These are phyloP conservation scores for Chelon labrosus DNA, from an alignment of 2,797 vertebrate species.

Conservation along the genomic window DNA sequence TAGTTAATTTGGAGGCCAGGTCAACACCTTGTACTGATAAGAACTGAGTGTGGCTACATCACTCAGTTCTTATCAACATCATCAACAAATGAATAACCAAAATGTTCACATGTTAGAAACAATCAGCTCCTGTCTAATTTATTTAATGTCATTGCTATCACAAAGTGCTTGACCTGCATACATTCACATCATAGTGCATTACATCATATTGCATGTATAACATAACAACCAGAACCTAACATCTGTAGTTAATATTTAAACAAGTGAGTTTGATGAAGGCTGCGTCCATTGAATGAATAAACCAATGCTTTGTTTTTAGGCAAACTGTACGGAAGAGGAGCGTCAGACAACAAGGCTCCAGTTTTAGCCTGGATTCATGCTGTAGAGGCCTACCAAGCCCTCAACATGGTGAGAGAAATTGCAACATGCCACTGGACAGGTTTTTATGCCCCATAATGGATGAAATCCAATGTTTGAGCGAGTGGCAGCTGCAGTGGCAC, in stretches of 20 bases:
- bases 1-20: too few species aligned
- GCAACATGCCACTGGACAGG: not conserved
- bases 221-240: not conserved
- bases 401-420: constrained; percentile 84
- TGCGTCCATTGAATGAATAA: not conserved
- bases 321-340: constrained; percentile 92
- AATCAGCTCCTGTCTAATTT: too few species aligned
- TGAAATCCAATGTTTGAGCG: not conserved
- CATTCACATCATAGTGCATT: too few species aligned
- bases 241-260: not conserved
- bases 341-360: constrained; percentile 95
- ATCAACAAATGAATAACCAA: too few species aligned
- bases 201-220: too few species aligned
- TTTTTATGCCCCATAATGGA: not conserved
- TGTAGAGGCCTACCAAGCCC: constrained; percentile 85
- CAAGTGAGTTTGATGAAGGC: not conserved
- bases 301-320: constrained; percentile 76
- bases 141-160: too few species aligned
- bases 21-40: too few species aligned
- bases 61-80: too few species aligned
- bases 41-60: too few species aligned
- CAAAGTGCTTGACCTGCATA: too few species aligned
- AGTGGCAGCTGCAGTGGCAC: not conserved
- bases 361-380: constrained; percentile 94
- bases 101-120: too few species aligned